Base-by-base conservation (phyloP, 2,113 vertebrate genomes). In the Ahaetulla prasina region DNA sequence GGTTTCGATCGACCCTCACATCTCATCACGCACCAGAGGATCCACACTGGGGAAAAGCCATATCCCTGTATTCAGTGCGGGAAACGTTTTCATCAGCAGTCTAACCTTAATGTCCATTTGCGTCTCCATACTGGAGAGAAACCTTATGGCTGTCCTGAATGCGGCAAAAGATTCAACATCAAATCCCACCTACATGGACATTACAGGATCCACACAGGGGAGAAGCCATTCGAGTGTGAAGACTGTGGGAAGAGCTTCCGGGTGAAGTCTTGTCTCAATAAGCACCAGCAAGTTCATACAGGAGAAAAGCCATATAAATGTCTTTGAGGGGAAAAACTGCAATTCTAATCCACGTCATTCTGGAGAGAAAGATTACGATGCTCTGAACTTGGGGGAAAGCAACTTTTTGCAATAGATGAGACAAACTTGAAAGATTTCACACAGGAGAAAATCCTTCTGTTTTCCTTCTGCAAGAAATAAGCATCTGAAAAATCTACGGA, bases 21-120 rank as follows among this genome's bases (percentile, higher is more conserved):
- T 43, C 97, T 98, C 45, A 98, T 98, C 94, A 96, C 97, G 8
- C 98, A 98, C 93, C 96, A 98, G 88, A 98, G 97, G 89, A 98
- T 97, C 87, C 98, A 98, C 96, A 98, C 98, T 0, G 98, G 98
- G 97, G 96, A 95, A 88, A 97, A 96, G 80, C 96, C 96, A 2
- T 96, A 96, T 92, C 92, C 94, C 55, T 97, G 97, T 87, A 93
- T 93, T 22, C 93, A 94, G 39, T 97, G 97, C 55, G 95, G 93
- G 68, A 97, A 97, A 92, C 93, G 95, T 14, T 97, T 97, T 49
- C 94, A 93, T 47, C 96, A 96, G 90, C 96, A 96, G 53, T 96
- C 95, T 60, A 95, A 96, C 55, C 96, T 97, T 84, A 95, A 96
- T 85, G 96, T 96, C 49, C 96, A 97, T 12, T 95, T 95, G 95